Evolutionary conservation across 2,888 invertebrate genomes (phyloP), one percentile per base, ranked within the genome.

Genomic region (Ptilodon capucinus): DNA sequence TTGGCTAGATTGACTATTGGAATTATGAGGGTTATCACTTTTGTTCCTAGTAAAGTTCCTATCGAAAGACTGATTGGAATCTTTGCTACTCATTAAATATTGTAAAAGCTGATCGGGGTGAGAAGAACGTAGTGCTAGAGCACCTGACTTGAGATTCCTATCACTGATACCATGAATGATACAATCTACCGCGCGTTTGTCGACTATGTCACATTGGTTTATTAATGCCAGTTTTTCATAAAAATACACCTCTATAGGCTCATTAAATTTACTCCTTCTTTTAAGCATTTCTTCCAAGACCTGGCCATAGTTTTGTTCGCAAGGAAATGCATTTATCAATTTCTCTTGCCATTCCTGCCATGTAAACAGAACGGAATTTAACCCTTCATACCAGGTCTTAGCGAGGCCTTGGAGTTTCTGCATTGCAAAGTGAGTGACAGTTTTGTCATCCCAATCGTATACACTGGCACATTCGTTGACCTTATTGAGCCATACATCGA

Each of bases 391-490:
- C 46, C 46, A 46, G 13, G 42, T 43, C 17, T 46, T 46, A 7
- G 38, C 46, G 8, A 46, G 13, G 0, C 42, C 46, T 1, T 8
- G 9, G 11, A 42, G 46, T 21, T 46, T 43, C 14, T 43, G 47
- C 47, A 48, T 48, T 1, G 40, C 35, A 40, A 40, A 48, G 38
- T 46, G 42, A 9, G 28, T 8, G 0, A 18, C 11, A n/a, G 42
- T 42, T 14, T 38, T 46, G 0, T 46, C 46, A 18, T 46, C 46
- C 46, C 46, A 46, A n/a, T 42, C 42, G 6, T 46, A 46, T 14
- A 46, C 39, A 13, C 4, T n/a, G 0, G 45, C 40, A 28, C 45
- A 45, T 14, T 45, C 45, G n/a, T 45, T 45, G 1, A 45, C 40
- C 18, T 45, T 45, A 5, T 25, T 32, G 0, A 45, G 13, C 47